phyloP scores from a whole-genome alignment of 1,140 invertebrate genomes.

The Temnothorax nylanderi region DNA sequence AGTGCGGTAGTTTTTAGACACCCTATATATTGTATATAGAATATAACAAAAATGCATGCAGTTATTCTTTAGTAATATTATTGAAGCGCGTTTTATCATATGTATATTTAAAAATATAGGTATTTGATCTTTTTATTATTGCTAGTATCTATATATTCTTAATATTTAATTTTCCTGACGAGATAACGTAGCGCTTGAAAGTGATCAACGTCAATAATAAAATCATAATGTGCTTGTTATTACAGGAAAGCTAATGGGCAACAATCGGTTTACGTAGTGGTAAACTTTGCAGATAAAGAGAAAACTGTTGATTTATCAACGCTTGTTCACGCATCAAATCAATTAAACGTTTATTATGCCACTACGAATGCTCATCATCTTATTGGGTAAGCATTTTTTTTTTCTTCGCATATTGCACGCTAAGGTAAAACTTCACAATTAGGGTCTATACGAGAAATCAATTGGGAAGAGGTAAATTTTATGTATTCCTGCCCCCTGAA shows the following conservation, averaged over 20 bases:
- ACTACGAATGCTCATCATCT: not conserved
- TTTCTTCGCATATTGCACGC: not conserved
- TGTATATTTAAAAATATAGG: not conserved
- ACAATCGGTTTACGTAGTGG: conserved; percentile 80
- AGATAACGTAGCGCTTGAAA: not conserved
- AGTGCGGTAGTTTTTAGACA: no score
- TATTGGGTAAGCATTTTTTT: conserved; percentile 43
- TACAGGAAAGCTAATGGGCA: conserved; percentile 57
- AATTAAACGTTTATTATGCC: conserved; percentile 61
- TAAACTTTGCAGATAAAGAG: conserved; percentile 82
- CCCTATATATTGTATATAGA: no score
- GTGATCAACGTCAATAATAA: not conserved
- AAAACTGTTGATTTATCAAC: conserved; percentile 81
- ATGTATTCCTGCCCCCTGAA: no score
- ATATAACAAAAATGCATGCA: no score
- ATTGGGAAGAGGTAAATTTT: no score
- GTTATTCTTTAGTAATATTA: no score
- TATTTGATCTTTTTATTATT: not conserved
- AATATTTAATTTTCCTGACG: not conserved
- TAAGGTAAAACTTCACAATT: not conserved
- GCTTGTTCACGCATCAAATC: conserved; percentile 73
- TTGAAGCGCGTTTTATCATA: no score
- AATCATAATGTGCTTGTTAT: not conserved
- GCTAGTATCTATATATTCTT: not conserved
- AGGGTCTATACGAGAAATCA: no score